Conservation (phyloP, 2,797 vertebrate species). For the Acropternis orthonyx region DNA sequence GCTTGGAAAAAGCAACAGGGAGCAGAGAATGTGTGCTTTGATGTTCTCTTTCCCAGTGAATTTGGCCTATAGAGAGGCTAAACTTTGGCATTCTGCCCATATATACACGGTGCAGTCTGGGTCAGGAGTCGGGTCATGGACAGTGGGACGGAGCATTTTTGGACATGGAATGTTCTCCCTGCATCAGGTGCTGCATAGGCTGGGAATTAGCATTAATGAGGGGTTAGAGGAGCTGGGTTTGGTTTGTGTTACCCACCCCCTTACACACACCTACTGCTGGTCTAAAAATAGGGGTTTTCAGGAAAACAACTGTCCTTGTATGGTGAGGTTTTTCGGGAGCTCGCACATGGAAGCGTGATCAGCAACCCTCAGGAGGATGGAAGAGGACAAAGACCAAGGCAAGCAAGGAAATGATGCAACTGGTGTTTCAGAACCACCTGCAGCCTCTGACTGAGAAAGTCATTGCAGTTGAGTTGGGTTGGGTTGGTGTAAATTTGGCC, state of each 20-base stretch:
- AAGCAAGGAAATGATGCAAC: conserved; percentile 6
- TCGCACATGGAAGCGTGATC: neutral
- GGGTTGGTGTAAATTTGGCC: neutral
- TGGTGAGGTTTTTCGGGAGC: neutral
- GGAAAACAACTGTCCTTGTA: neutral
- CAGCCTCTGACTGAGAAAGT: neutral
- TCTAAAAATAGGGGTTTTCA: neutral
- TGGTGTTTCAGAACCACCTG: conserved; percentile 3
- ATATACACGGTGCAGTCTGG: accelerated
- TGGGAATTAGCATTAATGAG: neutral
- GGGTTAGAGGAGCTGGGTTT: neutral
- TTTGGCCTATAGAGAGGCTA: neutral
- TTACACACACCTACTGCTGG: neutral
- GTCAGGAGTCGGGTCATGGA: neutral
- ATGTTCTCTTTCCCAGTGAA: neutral
- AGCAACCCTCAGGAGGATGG: neutral
- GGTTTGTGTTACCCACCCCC: neutral
- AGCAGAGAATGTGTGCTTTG: neutral
- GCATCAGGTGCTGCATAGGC: neutral
- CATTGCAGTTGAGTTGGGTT: neutral
- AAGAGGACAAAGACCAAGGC: neutral
- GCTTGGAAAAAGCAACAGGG: neutral
- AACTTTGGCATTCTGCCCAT: neutral
- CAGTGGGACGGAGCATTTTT: neutral
- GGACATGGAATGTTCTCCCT: neutral